Evolutionary conservation across 2,888 invertebrate species (phyloP), one percentile per base, ranked within the genome.

Genomic region (Anodontia alba): DNA sequence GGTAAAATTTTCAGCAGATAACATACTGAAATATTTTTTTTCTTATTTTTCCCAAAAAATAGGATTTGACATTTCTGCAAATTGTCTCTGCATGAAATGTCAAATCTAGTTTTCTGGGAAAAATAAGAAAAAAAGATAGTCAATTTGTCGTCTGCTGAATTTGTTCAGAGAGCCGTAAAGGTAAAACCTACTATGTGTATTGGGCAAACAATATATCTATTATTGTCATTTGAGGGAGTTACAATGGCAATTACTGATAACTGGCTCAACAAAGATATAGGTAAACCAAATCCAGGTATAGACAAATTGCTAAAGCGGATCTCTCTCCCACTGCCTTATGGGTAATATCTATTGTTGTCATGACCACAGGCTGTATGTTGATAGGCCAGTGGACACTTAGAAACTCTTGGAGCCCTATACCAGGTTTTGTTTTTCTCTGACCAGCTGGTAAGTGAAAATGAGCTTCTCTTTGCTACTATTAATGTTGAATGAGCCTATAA

Each of bases 311-410:
- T 74, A 77, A 67, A 77, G 69, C 81, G 84, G 84, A 85, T 82
- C 82, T 71, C 69, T 57, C 54, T 66, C 43, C 31, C 73, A 75
- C 2, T 80, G 88, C 83, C 83, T 83, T 88, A 68, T 88, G 88
- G 88, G 88, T 86, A 88, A 81, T 75, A 70, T 79, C 73, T 72
- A 67, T 69, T 80, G 90, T 90, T 89, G 89, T 88, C 89, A 90
- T 90, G 88, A 85, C 84, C 86, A 88, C 88, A 87, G 80, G 83
- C 78, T 80, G 87, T 87, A 83, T 89, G 90, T 89, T 88, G 88
- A 89, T 86, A 88, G 86, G 87, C 62, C n/a, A 62, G 62, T 62
- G 62, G 33, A 62, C 33, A 62, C 33, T 62, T 62, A 33, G 62
- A 33, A 62, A 17, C 62, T 62, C 31, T 62, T 33, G 62, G 62